Conservation (phyloP, 2,888 invertebrate genomes). For the Ganaspis brasiliensis region DNA sequence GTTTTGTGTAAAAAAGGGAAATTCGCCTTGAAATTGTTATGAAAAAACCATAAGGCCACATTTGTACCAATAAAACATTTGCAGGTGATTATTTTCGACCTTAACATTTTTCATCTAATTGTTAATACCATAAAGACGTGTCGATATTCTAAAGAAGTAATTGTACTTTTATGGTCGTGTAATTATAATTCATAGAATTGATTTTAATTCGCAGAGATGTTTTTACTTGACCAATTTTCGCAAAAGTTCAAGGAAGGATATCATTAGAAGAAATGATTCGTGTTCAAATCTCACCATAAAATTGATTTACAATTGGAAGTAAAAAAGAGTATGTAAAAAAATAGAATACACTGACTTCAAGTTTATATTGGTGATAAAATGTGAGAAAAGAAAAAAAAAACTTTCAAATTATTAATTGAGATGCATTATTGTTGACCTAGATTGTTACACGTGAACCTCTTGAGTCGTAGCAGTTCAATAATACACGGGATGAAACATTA, state of each 20-base stretch:
- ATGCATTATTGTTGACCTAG: conserved; percentile 11
- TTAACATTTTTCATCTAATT: background rate
- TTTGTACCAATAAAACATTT: too few relatives aligned
- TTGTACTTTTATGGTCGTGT: background rate
- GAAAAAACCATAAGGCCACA: too few relatives aligned
- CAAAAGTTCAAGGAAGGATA: conserved; percentile 13
- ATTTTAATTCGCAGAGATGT: background rate
- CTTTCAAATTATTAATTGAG: background rate
- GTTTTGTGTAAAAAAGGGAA: too few relatives aligned
- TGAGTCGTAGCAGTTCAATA: background rate
- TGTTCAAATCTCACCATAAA: background rate
- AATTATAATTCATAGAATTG: conserved; percentile 13
- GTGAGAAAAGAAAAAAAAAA: too few relatives aligned
- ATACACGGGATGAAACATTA: background rate
- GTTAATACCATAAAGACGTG: background rate
- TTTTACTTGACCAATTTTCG: conserved; percentile 25
- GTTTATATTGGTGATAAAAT: too few relatives aligned
- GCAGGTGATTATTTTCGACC: background rate
- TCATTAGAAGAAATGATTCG: background rate
- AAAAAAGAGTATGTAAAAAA: background rate
- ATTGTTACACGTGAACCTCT: background rate
- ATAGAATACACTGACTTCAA: too few relatives aligned
- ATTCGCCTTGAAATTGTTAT: too few relatives aligned
- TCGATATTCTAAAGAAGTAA: background rate
- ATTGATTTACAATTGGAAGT: background rate